Conservation (phyloP, 2,113 vertebrate species). For the Tachuris rubrigastra region DNA sequence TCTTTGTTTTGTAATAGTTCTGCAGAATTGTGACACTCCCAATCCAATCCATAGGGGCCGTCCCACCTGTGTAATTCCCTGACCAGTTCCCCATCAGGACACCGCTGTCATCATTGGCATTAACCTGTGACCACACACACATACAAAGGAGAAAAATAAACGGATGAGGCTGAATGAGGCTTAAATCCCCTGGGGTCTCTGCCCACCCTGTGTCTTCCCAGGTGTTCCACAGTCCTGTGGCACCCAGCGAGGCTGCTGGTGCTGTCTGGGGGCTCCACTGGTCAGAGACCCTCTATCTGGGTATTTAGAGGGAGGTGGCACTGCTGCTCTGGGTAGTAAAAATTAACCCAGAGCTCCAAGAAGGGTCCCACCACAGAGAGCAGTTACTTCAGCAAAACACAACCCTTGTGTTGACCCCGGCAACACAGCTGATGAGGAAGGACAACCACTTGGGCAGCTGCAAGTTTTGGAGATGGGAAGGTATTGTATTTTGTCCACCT, state of each 20-base stretch:
- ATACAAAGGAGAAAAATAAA: not conserved
- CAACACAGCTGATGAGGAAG: not conserved
- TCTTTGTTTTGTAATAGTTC: conserved; percentile 41
- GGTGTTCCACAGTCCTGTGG: not conserved
- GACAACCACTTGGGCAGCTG: not conserved
- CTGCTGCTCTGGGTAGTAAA: rapidly evolving
- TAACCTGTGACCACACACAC: conserved; percentile 47
- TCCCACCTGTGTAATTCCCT: conserved; percentile 28
- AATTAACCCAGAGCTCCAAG: not conserved
- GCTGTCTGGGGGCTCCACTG: not conserved
- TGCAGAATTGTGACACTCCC: conserved; percentile 66
- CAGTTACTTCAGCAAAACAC: not conserved
- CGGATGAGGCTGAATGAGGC: not conserved
- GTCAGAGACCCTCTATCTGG: not conserved
- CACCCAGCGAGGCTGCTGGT: not conserved
- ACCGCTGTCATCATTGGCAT: conserved; percentile 37
- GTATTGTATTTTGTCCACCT: not conserved
- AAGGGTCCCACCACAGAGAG: not conserved
- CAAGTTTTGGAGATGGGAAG: not conserved
- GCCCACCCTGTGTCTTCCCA: not conserved
- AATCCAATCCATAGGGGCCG: conserved; percentile 48
- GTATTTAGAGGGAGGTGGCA: not conserved
- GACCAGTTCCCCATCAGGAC: conserved; percentile 67
- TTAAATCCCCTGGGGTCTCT: not conserved
- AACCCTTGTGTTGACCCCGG: not conserved